These are phyloP conservation scores for Rhynchopsitta pachyrhyncha DNA, from an alignment of 2,113 vertebrate genomes.

Conservation along the genomic window DNA sequence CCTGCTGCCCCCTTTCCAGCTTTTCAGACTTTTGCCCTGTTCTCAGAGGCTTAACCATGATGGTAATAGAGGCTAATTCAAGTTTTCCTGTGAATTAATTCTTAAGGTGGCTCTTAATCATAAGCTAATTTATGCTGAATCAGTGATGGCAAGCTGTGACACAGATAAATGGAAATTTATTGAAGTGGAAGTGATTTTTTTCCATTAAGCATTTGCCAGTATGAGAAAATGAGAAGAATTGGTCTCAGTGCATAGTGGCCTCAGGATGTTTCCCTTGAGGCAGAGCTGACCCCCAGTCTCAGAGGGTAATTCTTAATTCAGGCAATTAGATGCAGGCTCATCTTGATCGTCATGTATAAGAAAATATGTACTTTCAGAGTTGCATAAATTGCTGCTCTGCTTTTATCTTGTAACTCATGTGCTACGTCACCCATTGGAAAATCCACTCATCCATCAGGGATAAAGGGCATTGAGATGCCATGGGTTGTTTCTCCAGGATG, in stretches of 20 bases:
- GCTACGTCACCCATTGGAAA: fast-evolving
- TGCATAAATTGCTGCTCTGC: background rate
- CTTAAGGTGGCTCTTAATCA: background rate
- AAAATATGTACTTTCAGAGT: background rate
- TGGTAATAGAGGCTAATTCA: background rate
- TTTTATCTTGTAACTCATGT: background rate
- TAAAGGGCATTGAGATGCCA: background rate
- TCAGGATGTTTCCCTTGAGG: background rate
- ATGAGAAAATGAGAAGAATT: background rate
- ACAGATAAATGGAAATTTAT: background rate
- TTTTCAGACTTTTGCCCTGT: background rate
- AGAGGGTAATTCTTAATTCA: background rate
- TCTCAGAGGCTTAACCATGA: background rate
- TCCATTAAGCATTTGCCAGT: background rate
- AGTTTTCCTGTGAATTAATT: background rate
- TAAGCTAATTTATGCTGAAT: background rate
- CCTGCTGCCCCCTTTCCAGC: background rate
- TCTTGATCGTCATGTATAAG: background rate
- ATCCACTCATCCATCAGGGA: background rate
- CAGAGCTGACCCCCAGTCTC: background rate
- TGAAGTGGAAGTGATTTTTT: slow-evolving; percentile 4
- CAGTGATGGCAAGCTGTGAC: background rate
- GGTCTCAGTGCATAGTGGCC: fast-evolving
- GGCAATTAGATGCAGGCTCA: background rate
- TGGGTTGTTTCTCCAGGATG: background rate